Conservation (phyloP, 2,113 vertebrate genomes). For the Melanostigma gelatinosum region DNA sequence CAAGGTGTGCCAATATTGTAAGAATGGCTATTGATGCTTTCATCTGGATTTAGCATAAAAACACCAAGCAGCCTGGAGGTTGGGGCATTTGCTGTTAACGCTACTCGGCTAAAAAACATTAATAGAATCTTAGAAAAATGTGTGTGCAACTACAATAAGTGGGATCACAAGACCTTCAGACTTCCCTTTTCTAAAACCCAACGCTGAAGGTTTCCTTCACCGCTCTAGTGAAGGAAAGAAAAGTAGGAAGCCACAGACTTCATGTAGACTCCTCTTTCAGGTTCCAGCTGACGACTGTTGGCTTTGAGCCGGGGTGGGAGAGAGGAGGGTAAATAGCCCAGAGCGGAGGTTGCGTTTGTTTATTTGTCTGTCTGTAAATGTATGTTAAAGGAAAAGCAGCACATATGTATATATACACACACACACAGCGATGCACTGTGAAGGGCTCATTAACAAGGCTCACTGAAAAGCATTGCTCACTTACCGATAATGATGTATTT, state of each 20-base stretch:
- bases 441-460: neutral
- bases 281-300: neutral
- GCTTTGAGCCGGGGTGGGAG: slow-evolving; percentile 7
- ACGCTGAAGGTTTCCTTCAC: neutral
- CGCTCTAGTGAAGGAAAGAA: neutral
- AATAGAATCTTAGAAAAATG: neutral
- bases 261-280: neutral
- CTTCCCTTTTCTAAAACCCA: neutral
- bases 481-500: slow-evolving; percentile 99
- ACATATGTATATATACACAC: neutral
- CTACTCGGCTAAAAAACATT: neutral
- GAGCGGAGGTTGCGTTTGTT: slow-evolving; percentile 7
- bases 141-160: neutral
- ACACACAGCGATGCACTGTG: neutral
- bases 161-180: neutral
- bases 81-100: neutral
- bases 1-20: neutral
- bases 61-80: neutral
- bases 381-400: neutral
- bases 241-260: neutral
- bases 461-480: slow-evolving; percentile 70
- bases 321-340: slow-evolving; percentile 22
- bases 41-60: neutral
- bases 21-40: neutral
- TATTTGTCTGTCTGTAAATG: slow-evolving; percentile 6